Percentiles rank a stretch among this genome's conserved stretches.
These are phyloP conservation scores for Ecliptopera silaceata DNA, from an alignment of 2,888 invertebrate genomes.

Conservation along the genomic window DNA sequence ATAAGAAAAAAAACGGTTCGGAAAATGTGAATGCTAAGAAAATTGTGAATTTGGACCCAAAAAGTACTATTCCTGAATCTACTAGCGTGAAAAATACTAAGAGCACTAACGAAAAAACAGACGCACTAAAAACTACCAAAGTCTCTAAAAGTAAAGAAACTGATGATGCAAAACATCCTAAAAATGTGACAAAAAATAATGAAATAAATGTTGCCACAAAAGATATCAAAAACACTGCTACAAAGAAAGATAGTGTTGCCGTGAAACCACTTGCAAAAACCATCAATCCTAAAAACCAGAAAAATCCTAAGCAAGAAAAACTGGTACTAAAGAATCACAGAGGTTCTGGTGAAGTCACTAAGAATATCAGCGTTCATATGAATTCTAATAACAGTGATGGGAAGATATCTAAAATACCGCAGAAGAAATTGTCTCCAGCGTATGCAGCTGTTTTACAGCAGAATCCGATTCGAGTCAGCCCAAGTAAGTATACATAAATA, in stretches of 20 bases:
- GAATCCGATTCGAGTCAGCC: conserved; percentile 52
- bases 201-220: conserved; percentile 9
- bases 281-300: no score
- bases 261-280: not conserved
- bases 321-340: conserved; percentile 15
- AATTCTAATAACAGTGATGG: conserved; percentile 25
- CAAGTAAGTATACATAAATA: conserved; percentile 51
- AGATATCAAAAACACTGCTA: conserved; percentile 10
- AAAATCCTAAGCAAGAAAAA: not conserved
- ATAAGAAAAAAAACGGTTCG: not conserved
- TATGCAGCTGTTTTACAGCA: conserved; percentile 41
- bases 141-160: not conserved
- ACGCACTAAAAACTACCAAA: not conserved
- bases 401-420: conserved; percentile 52
- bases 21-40: not conserved
- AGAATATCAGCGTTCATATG: not conserved
- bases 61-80: conserved; percentile 7
- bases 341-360: not conserved
- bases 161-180: not conserved
- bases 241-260: conserved; percentile 6
- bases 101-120: not conserved
- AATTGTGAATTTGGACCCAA: conserved; percentile 1
- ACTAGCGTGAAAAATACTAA: not conserved
- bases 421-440: conserved; percentile 41
- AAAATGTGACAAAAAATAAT: not conserved